phyloP scores from a whole-genome alignment of 2,888 invertebrate genomes.

The Rhyacophila evoluta region DNA sequence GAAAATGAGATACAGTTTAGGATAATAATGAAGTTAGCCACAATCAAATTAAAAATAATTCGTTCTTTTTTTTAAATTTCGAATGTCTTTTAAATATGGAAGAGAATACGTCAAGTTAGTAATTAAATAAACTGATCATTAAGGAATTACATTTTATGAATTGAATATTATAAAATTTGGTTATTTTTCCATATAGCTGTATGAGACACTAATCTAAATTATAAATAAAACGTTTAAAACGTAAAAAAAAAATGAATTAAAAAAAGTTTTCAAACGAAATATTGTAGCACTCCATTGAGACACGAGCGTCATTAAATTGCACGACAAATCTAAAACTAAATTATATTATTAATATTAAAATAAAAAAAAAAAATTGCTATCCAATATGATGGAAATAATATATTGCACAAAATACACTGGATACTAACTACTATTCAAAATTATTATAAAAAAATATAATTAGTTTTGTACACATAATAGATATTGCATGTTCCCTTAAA shows the following conservation, averaged over 20 bases:
- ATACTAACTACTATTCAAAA: not conserved
- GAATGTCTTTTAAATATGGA: too few relatives aligned
- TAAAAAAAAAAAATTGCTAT: not conserved
- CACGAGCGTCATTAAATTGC: conserved; percentile 49
- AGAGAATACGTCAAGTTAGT: too few relatives aligned
- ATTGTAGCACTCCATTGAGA: not conserved
- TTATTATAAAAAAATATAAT: not conserved
- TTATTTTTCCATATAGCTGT: not conserved
- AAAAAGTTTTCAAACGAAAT: too few relatives aligned
- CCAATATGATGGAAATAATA: not conserved
- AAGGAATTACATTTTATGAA: too few relatives aligned
- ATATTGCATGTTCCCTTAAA: conserved; percentile 31
- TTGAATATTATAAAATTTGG: not conserved
- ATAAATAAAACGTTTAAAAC: not conserved
- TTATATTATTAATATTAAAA: too few relatives aligned
- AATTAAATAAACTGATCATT: too few relatives aligned
- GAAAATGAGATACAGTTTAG: too few relatives aligned
- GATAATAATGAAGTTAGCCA: too few relatives aligned
- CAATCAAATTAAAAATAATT: too few relatives aligned
- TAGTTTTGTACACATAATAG: not conserved
- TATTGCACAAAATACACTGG: conserved; percentile 11
- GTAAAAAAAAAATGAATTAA: conserved; percentile 1
- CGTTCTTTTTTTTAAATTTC: too few relatives aligned
- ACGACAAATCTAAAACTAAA: conserved; percentile 47
- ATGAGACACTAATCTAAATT: not conserved